A percentile compares a stretch with the other conserved stretches of the same genome.
Conservation (phyloP, 92 coral and sea anemone species). For the Zoanthus sansibaricus region DNA sequence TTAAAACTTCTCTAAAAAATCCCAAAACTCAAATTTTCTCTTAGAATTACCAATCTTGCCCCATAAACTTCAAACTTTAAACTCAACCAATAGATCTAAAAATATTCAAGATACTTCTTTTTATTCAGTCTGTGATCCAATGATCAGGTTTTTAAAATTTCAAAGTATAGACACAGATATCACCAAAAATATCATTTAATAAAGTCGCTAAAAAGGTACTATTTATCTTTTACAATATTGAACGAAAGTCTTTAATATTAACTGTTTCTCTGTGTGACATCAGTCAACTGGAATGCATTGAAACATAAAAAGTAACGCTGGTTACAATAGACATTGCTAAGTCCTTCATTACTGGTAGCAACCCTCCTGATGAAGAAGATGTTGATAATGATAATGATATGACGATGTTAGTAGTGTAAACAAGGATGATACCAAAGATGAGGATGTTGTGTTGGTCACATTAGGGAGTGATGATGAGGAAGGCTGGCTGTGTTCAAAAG, state of each 20-base stretch:
- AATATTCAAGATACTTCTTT: too few relatives aligned
- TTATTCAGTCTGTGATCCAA: too few relatives aligned
- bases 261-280: constrained; percentile 26
- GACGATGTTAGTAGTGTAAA: neutral
- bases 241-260: constrained; percentile 24
- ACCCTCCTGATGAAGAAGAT: neutral
- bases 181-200: too few relatives aligned
- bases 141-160: too few relatives aligned
- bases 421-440: neutral
- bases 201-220: neutral
- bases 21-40: too few relatives aligned
- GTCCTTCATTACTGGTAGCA: neutral
- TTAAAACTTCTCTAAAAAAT: too few relatives aligned
- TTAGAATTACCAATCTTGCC: too few relatives aligned
- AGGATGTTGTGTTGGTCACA: neutral
- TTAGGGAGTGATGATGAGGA: neutral
- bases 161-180: too few relatives aligned
- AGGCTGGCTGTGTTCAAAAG: neutral
- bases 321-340: neutral
- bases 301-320: neutral
- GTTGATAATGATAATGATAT: too few relatives aligned
- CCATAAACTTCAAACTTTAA: too few relatives aligned
- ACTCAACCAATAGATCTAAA: too few relatives aligned
- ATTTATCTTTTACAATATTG: constrained; percentile 4
- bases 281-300: constrained; percentile 33